Evolutionary conservation across 2,888 invertebrate genomes (phyloP).

Genomic region (Taenaris catops): DNA sequence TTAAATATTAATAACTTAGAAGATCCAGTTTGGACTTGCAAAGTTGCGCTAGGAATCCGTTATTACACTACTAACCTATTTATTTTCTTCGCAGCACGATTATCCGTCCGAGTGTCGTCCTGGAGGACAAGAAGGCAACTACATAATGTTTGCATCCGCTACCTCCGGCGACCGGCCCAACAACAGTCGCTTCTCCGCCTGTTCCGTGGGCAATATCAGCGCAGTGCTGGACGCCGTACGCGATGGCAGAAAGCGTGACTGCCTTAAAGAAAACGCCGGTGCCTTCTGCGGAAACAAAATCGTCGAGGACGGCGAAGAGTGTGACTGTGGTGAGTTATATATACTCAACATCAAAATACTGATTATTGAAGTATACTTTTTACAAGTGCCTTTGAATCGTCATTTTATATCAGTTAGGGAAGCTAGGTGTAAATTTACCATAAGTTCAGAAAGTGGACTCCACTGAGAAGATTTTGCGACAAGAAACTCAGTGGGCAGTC

Average conservation of each 20-base stretch:
- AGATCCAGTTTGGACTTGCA: too few relatives aligned
- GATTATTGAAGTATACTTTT: too few relatives aligned
- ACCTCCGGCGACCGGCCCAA: constrained; percentile 98
- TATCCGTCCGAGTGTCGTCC: constrained; percentile 94
- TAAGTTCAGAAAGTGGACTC: too few relatives aligned
- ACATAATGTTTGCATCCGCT: constrained; percentile 99
- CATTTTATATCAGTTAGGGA: too few relatives aligned
- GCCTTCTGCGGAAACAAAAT: constrained; percentile 99
- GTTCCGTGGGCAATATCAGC: constrained; percentile 97
- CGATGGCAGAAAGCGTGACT: constrained; percentile 94
- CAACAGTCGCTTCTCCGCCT: constrained; percentile 97
- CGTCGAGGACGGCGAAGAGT: constrained; percentile 98
- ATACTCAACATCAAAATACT: too few relatives aligned
- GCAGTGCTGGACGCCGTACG: constrained; percentile 95
- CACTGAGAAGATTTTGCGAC: too few relatives aligned
- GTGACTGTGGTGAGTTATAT: constrained; percentile 92
- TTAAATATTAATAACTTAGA: too few relatives aligned
- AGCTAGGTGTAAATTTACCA: too few relatives aligned
- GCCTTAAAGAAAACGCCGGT: constrained; percentile 92
- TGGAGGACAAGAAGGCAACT: constrained; percentile 96
- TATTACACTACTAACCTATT: too few relatives aligned
- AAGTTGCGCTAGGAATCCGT: too few relatives aligned
- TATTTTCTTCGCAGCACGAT: constrained; percentile 87
- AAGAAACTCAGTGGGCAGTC: too few relatives aligned
- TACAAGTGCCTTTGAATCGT: too few relatives aligned